A percentile compares a stretch with the other conserved stretches of the same genome.
Evolutionary conservation across 2,797 vertebrate species (phyloP).

Genomic region (Leptodactylus fallax): DNA sequence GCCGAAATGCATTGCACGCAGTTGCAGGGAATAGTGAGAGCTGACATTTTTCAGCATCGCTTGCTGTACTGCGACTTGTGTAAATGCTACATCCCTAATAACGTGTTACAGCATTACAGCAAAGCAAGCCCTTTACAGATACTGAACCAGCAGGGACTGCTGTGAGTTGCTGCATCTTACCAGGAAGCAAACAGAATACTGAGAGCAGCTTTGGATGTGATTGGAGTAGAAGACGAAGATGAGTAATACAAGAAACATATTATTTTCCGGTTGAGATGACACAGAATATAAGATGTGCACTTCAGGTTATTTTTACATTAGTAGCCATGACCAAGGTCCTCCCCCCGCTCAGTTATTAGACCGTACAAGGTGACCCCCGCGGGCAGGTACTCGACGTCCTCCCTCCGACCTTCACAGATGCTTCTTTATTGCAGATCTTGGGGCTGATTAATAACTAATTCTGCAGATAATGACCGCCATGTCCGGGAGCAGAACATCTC

Average conservation of each 20-base stretch:
- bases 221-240: not conserved
- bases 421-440: not conserved
- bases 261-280: too few relatives aligned
- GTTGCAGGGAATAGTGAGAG: too few relatives aligned
- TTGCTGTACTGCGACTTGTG: not conserved
- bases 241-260: not conserved
- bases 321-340: not conserved
- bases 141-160: not conserved
- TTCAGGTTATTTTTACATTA: too few relatives aligned
- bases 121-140: not conserved
- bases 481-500: conserved; percentile 11
- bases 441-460: not conserved
- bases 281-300: too few relatives aligned
- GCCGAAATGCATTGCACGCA: too few relatives aligned
- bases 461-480: not conserved
- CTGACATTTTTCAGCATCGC: too few relatives aligned
- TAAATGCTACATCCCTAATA: not conserved
- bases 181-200: not conserved
- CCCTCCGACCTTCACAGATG: not conserved
- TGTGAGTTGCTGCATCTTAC: too few relatives aligned
- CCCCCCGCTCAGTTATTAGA: not conserved
- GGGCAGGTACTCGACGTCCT: not conserved
- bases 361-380: not conserved
- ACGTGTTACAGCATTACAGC: too few relatives aligned
- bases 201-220: not conserved